Conservation (phyloP, 2,888 invertebrate species). For the Antheraea yamamai region DNA sequence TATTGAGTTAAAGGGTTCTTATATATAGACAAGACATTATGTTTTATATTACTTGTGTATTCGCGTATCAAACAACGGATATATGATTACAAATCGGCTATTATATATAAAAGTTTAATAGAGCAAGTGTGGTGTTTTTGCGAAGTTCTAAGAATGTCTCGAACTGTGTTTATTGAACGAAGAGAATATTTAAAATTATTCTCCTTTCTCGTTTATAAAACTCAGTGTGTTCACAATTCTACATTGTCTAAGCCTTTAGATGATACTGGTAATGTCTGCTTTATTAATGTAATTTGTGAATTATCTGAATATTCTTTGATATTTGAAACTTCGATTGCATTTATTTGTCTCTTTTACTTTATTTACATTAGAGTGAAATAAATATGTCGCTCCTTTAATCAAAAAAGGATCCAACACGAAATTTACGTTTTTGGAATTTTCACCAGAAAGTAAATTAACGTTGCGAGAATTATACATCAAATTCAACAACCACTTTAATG, state of each 20-base stretch:
- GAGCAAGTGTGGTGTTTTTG: background rate
- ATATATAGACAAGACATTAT: background rate
- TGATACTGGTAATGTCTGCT: background rate
- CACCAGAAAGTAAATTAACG: no score
- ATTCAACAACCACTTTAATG: no score
- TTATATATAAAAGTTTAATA: background rate
- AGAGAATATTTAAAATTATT: constrained; percentile 5
- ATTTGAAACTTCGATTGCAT: background rate
- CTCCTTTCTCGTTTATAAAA: constrained; percentile 1
- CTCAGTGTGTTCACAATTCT: background rate
- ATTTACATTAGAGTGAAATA: no score
- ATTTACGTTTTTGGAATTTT: no score
- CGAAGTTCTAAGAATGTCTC: constrained; percentile 2
- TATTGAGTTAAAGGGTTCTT: background rate
- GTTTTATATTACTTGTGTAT: background rate
- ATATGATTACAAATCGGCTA: background rate
- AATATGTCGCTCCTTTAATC: no score
- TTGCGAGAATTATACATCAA: no score
- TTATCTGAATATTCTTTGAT: background rate
- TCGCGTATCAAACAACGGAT: background rate
- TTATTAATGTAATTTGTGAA: background rate
- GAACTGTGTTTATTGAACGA: background rate
- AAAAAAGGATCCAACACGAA: no score
- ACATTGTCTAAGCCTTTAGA: background rate
- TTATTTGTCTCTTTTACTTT: background rate